Percentiles rank a stretch among this genome's conserved stretches.
Conservation (phyloP, 2,113 vertebrate genomes). For the Sinocyclocheilus grahami region DNA sequence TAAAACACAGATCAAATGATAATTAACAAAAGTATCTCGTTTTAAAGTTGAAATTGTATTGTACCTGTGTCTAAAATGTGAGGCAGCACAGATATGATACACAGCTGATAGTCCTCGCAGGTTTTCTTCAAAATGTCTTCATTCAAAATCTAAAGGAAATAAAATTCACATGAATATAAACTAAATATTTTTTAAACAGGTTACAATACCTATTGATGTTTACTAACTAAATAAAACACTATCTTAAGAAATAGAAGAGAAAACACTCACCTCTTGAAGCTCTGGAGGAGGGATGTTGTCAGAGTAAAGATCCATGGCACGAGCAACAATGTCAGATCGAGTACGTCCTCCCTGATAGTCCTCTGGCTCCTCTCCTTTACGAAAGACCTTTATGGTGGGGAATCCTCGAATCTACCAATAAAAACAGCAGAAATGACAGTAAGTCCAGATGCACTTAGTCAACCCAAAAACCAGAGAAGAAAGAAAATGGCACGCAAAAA, state of each 20-base stretch:
- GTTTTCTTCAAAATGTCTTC: constrained; percentile 85
- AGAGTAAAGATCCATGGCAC: constrained; percentile 89
- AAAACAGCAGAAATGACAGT: neutral
- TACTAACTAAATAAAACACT: neutral
- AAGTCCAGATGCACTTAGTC: neutral
- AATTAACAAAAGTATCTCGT: neutral
- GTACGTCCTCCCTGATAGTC: constrained; percentile 92
- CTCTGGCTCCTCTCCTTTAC: constrained; percentile 89
- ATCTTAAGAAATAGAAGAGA: neutral
- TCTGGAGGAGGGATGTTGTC: constrained; percentile 88
- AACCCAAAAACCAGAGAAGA: no score
- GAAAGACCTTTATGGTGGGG: constrained; percentile 96
- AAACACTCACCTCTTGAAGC: constrained; percentile 81
- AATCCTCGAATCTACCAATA: constrained; percentile 86
- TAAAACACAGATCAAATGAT: neutral
- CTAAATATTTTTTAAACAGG: neutral
- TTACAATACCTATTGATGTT: constrained; percentile 18
- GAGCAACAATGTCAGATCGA: constrained; percentile 83
- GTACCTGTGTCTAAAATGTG: constrained; percentile 96
- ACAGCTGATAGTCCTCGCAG: constrained; percentile 92
- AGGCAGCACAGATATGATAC: constrained; percentile 89
- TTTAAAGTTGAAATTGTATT: neutral
- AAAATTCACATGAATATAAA: constrained; percentile 17
- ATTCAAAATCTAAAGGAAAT: constrained; percentile 78
- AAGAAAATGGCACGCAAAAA: no score